These are phyloP conservation scores for Rhinogobius similis DNA, from an alignment of 2,113 vertebrate species.

Conservation along the genomic window DNA sequence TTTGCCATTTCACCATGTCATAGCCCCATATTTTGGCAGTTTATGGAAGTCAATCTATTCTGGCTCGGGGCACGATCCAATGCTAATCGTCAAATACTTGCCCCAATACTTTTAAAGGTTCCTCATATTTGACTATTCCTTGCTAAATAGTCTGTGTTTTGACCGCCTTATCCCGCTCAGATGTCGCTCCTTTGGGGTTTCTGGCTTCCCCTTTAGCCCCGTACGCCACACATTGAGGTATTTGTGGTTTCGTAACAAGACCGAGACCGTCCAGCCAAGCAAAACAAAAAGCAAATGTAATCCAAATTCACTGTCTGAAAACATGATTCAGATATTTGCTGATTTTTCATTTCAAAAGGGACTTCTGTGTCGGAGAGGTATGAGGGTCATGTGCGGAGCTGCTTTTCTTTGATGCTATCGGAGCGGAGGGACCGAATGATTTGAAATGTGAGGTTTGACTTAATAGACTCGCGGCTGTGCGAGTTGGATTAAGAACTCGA, in stretches of 20 bases:
- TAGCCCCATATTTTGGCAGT: constrained; percentile 44
- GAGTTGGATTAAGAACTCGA: constrained; percentile 14
- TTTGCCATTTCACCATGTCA: constrained; percentile 68
- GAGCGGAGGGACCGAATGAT: not conserved
- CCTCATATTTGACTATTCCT: constrained; percentile 68
- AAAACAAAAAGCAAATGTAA: constrained; percentile 59
- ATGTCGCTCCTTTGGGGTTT: constrained; percentile 57
- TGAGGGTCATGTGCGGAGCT: constrained; percentile 8
- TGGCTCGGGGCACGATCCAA: constrained; percentile 56
- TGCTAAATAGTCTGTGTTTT: constrained; percentile 67
- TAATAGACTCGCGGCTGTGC: constrained; percentile 2
- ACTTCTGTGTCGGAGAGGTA: constrained; percentile 41
- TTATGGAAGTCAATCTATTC: constrained; percentile 59
- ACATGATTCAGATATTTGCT: constrained; percentile 57
- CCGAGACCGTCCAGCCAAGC: constrained; percentile 41
- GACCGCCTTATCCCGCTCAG: constrained; percentile 54
- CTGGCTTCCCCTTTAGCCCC: not conserved
- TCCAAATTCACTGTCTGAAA: constrained; percentile 63
- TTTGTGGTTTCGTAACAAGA: constrained; percentile 59
- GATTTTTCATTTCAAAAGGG: constrained; percentile 26
- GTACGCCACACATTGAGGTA: constrained; percentile 30
- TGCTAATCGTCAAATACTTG: constrained; percentile 32
- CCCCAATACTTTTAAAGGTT: constrained; percentile 53
- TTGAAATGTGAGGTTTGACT: constrained; percentile 30
- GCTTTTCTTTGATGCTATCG: constrained; percentile 43